phyloP scores from a whole-genome alignment of 2,113 vertebrate genomes.

The Toxotes chatareus region DNA sequence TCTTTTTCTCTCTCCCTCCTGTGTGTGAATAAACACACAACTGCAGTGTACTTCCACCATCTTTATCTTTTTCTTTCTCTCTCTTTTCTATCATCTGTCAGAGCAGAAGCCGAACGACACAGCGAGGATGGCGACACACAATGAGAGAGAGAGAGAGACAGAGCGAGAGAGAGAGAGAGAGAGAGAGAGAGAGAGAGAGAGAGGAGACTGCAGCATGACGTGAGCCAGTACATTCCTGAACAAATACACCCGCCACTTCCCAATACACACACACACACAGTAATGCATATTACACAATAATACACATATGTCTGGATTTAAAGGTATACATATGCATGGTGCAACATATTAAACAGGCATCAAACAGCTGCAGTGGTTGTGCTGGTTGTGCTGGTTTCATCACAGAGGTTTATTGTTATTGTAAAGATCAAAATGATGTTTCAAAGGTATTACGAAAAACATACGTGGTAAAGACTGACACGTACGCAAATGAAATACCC shows the following conservation, averaged over 20 bases:
- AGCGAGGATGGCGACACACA: conserved; percentile 13
- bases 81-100: conserved; percentile 36
- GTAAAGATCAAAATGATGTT: background rate
- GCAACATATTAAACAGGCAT: background rate
- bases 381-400: background rate
- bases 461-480: background rate
- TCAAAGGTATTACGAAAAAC: background rate
- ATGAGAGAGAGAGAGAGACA: background rate
- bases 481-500: background rate
- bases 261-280: background rate
- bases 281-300: background rate
- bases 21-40: conserved; percentile 19
- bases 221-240: conserved; percentile 19
- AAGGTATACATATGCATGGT: background rate
- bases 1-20: conserved; percentile 2
- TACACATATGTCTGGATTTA: background rate
- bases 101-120: conserved; percentile 27
- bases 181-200: conserved; percentile 7
- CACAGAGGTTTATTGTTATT: background rate
- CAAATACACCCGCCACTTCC: background rate
- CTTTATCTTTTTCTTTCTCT: conserved; percentile 14
- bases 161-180: background rate
- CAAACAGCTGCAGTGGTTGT: background rate
- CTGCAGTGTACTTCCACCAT: conserved; percentile 2
- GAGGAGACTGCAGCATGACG: no score